A percentile compares a stretch with the other conserved stretches of the same genome.
These are phyloP conservation scores for Larimichthys polyactis DNA, from an alignment of 2,113 vertebrate genomes.

Conservation along the genomic window DNA sequence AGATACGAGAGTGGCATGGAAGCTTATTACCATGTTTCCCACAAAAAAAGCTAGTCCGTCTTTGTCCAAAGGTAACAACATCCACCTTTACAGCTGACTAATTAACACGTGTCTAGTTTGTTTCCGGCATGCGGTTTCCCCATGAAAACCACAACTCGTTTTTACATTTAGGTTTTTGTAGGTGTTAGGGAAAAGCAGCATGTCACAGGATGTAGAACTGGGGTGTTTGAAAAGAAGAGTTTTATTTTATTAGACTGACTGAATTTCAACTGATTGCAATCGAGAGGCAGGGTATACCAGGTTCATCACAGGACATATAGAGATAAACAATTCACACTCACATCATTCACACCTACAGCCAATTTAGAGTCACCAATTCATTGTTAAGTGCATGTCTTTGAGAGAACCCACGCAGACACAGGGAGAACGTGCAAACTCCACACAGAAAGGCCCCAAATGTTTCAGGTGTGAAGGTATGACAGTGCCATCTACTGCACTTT, in stretches of 20 bases:
- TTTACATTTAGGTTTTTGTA: neutral
- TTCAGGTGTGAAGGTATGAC: slow-evolving; percentile 20
- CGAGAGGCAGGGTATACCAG: too few relatives aligned
- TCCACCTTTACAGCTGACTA: neutral
- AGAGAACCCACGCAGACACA: too few relatives aligned
- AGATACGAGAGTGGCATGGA: neutral
- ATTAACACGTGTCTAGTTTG: neutral
- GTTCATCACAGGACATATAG: too few relatives aligned
- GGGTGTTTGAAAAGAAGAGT: neutral
- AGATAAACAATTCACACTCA: too few relatives aligned
- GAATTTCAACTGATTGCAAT: too few relatives aligned
- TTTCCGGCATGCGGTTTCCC: neutral
- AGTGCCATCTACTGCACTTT: slow-evolving; percentile 53
- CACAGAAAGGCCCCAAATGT: too few relatives aligned
- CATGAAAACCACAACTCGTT: neutral
- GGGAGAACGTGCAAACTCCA: too few relatives aligned
- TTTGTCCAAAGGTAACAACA: neutral
- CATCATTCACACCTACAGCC: too few relatives aligned
- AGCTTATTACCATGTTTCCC: neutral
- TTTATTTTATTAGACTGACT: too few relatives aligned
- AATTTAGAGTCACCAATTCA: too few relatives aligned
- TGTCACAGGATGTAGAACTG: neutral
- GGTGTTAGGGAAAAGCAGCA: neutral
- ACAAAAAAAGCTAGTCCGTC: neutral
- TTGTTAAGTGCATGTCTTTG: too few relatives aligned